Conservation (phyloP, 2,888 invertebrate genomes). For the Altica lythri region DNA sequence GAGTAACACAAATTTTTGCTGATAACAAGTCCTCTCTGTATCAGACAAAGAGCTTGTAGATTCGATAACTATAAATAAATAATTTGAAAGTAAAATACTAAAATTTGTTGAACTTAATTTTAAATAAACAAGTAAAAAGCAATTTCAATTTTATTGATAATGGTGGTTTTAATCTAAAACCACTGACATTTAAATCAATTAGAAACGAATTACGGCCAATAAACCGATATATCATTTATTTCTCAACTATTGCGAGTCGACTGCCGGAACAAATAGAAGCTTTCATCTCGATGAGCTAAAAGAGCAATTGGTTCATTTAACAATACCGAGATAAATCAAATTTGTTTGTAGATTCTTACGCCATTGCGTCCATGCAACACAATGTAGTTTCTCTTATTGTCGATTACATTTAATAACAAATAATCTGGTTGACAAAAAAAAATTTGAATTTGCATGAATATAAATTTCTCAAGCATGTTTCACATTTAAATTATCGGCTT, state of each 20-base stretch:
- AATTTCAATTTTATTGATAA: too few species aligned
- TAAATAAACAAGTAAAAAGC: too few species aligned
- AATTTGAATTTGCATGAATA: constrained; percentile 8
- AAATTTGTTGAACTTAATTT: too few species aligned
- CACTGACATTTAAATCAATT: neutral
- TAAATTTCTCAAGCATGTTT: constrained; percentile 4
- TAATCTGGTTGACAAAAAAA: neutral
- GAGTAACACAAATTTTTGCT: too few species aligned
- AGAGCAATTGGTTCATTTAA: constrained; percentile 1
- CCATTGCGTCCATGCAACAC: too few species aligned
- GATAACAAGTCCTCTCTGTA: too few species aligned
- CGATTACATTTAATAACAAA: neutral
- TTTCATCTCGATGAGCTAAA: neutral
- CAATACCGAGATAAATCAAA: neutral
- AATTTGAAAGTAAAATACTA: too few species aligned
- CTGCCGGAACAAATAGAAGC: neutral
- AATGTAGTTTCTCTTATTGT: neutral
- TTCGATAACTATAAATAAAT: too few species aligned
- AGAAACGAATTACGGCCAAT: neutral
- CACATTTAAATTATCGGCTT: constrained; percentile 1
- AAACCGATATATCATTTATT: neutral
- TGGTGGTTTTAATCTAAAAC: neutral
- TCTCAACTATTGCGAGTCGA: neutral
- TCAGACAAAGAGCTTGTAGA: too few species aligned
- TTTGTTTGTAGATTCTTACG: neutral